Conservation (phyloP, 2,888 invertebrate genomes). For the Tenthredo notha region DNA sequence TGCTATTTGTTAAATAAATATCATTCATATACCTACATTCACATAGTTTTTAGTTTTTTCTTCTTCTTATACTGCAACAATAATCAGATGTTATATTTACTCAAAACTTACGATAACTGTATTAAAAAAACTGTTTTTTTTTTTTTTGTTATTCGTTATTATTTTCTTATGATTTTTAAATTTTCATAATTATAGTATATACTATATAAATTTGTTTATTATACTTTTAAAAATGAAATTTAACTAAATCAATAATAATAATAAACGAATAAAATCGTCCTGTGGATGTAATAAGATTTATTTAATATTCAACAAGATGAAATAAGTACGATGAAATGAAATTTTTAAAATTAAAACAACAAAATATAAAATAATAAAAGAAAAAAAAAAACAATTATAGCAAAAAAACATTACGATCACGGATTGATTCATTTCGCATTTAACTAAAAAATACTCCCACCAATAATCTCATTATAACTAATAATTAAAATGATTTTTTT, state of each 20-base stretch:
- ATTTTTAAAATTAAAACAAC: background rate
- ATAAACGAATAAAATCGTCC: background rate
- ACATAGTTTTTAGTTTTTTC: background rate
- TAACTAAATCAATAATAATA: background rate
- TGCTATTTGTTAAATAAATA: background rate
- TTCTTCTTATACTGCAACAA: background rate
- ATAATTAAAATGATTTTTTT: background rate
- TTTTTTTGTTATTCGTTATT: background rate
- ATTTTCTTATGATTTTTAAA: background rate
- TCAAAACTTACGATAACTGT: background rate
- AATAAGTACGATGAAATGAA: background rate
- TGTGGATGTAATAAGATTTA: background rate
- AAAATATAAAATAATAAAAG: background rate
- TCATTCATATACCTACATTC: background rate
- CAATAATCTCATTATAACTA: background rate
- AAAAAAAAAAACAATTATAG: background rate
- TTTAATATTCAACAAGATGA: background rate
- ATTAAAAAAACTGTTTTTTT: background rate
- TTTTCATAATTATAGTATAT: background rate
- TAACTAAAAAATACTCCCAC: background rate
- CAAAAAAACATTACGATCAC: background rate
- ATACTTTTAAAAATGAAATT: background rate
- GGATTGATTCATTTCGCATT: background rate
- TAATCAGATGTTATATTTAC: background rate
- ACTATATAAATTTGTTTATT: too few relatives aligned